Percentiles rank a stretch among this genome's conserved stretches.
Conservation (phyloP, 2,113 vertebrate genomes). For the Cyprinus carpio region DNA sequence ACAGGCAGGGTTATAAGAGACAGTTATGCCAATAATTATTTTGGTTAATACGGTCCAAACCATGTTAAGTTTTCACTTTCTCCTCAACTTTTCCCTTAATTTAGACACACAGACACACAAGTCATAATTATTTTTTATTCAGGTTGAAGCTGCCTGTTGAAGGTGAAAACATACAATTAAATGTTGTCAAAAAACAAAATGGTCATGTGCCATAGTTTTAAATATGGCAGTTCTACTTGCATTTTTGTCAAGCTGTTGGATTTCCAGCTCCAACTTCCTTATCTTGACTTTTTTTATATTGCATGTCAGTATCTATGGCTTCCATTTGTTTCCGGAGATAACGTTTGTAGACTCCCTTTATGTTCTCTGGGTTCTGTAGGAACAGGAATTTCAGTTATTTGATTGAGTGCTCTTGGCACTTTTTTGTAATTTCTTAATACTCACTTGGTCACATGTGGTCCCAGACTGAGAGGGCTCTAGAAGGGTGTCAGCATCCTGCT, state of each 20-base stretch:
- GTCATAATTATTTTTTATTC: not conserved
- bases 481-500: not conserved
- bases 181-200: not conserved
- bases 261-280: too few relatives aligned
- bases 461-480: not conserved
- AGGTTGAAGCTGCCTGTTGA: not conserved
- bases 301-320: too few relatives aligned
- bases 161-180: not conserved
- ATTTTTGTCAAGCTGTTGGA: not conserved
- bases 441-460: constrained; percentile 1
- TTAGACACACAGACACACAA: not conserved
- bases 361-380: constrained; percentile 7
- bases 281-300: too few relatives aligned
- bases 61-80: not conserved
- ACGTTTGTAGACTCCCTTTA: too few relatives aligned
- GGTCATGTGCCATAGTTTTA: not conserved
- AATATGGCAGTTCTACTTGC: not conserved
- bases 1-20: not conserved
- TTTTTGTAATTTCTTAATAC: not conserved
- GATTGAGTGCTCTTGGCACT: not conserved
- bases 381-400: not conserved
- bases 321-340: too few relatives aligned
- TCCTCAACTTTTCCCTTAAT: not conserved
- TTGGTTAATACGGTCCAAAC: not conserved
- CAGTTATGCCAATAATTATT: constrained; percentile 1